Conservation (phyloP, 2,888 invertebrate genomes). For the Pyrocoelia pectoralis region DNA sequence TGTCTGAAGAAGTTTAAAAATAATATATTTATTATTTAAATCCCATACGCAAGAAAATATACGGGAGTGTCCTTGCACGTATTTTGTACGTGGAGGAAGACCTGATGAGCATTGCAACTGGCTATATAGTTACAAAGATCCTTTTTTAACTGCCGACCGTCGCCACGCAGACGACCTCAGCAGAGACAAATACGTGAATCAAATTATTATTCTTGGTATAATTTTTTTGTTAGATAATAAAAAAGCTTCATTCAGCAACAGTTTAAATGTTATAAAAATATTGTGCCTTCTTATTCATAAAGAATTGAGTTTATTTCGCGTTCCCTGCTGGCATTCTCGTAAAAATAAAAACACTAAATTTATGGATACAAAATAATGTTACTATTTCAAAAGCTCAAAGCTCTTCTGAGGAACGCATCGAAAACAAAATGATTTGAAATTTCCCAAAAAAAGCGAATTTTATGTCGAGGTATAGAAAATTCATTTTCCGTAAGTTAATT, state of each 20-base stretch:
- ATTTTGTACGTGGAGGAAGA: slow-evolving; percentile 39
- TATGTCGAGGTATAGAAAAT: no score
- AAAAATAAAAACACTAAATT: no score
- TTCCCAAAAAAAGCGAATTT: no score
- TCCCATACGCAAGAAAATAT: slow-evolving; percentile 19
- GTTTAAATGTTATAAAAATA: neutral
- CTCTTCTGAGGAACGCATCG: no score
- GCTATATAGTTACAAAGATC: slow-evolving; percentile 27
- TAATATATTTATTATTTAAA: slow-evolving; percentile 16
- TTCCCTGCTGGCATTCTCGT: no score
- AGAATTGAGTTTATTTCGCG: no score
- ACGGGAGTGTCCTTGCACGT: slow-evolving; percentile 42
- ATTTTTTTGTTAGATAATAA: slow-evolving; percentile 26
- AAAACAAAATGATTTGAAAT: neutral
- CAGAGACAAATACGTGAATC: slow-evolving; percentile 31
- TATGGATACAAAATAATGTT: no score
- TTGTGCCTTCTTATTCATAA: neutral
- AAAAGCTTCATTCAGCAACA: slow-evolving; percentile 24
- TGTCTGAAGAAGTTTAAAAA: slow-evolving; percentile 8
- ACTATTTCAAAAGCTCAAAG: no score
- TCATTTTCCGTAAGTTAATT: no score
- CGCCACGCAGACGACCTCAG: slow-evolving; percentile 34
- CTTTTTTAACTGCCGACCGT: slow-evolving; percentile 35
- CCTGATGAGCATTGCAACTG: slow-evolving; percentile 39
- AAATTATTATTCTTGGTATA: slow-evolving; percentile 42